A percentile compares a stretch with the other conserved stretches of the same genome.
These are phyloP conservation scores for Druon quercuslanigerum DNA, from an alignment of 1,140 invertebrate genomes.

Conservation along the genomic window DNA sequence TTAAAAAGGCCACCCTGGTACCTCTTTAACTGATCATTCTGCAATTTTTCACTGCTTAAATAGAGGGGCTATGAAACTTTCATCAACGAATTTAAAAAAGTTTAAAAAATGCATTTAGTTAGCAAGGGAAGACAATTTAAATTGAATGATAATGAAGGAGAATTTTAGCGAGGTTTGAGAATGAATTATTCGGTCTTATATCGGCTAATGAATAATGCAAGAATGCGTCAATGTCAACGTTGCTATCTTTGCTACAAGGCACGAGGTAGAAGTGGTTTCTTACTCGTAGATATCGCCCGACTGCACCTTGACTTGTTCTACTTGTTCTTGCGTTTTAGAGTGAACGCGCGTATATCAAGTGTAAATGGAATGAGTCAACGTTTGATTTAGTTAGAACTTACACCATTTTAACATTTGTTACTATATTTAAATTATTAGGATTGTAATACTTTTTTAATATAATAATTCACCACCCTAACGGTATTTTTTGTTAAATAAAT, in stretches of 20 bases:
- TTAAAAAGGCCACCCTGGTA: too few relatives aligned
- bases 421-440: too few relatives aligned
- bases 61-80: too few relatives aligned
- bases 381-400: slow-evolving; percentile 10
- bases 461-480: too few relatives aligned
- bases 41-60: too few relatives aligned
- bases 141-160: background rate
- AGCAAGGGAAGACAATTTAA: background rate
- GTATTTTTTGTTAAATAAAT: too few relatives aligned
- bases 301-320: slow-evolving; percentile 30
- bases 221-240: slow-evolving; percentile 21
- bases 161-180: slow-evolving; percentile 6
- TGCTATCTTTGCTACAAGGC: slow-evolving; percentile 27
- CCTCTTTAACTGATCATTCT: too few relatives aligned
- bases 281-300: slow-evolving; percentile 19
- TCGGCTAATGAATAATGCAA: slow-evolving; percentile 26
- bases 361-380: slow-evolving; percentile 4
- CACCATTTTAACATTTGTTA: background rate
- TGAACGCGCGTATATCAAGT: slow-evolving; percentile 1
- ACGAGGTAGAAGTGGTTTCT: slow-evolving; percentile 25
- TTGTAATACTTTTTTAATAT: too few relatives aligned
- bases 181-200: slow-evolving; percentile 20
- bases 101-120: too few relatives aligned
- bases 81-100: too few relatives aligned
- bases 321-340: slow-evolving; percentile 14